Conservation (phyloP, 2,888 invertebrate species). For the Limnephilus rhombicus region DNA sequence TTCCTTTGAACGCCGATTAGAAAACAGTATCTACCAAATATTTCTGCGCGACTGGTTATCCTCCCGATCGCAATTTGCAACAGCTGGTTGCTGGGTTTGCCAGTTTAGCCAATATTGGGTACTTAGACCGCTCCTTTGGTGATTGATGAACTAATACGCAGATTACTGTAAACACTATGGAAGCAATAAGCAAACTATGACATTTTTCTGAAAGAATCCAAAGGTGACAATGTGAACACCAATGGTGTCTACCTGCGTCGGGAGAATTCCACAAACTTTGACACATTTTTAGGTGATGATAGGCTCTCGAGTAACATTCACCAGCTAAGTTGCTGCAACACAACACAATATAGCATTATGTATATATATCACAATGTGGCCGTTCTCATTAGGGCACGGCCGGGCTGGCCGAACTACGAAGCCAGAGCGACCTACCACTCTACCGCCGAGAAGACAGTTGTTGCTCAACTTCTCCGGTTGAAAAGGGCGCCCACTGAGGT, state of each 20-base stretch:
- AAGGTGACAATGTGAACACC: background rate
- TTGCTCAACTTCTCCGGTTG: constrained; percentile 35
- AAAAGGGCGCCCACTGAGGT: constrained; percentile 26
- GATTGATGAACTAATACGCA: background rate
- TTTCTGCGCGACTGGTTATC: constrained; percentile 62
- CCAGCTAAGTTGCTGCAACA: constrained; percentile 28
- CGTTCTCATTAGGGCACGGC: constrained; percentile 68
- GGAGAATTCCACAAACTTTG: constrained; percentile 19
- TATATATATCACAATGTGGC: constrained; percentile 61
- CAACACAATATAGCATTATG: background rate
- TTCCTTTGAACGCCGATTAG: constrained; percentile 62
- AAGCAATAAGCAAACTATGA: background rate
- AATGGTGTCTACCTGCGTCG: background rate
- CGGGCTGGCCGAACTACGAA: constrained; percentile 76
- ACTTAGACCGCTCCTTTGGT: background rate
- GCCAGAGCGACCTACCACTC: constrained; percentile 74
- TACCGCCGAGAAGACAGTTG: constrained; percentile 30
- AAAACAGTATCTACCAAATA: constrained; percentile 53
- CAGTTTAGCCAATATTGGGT: constrained; percentile 4
- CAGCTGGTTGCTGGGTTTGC: constrained; percentile 30
- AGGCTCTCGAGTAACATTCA: constrained; percentile 40
- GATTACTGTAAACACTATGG: background rate
- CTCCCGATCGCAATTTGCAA: constrained; percentile 59
- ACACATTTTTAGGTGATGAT: background rate
- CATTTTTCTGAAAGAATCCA: background rate